These are phyloP conservation scores for Plectrocnemia conspersa DNA, from an alignment of 1,140 invertebrate genomes.

Conservation along the genomic window DNA sequence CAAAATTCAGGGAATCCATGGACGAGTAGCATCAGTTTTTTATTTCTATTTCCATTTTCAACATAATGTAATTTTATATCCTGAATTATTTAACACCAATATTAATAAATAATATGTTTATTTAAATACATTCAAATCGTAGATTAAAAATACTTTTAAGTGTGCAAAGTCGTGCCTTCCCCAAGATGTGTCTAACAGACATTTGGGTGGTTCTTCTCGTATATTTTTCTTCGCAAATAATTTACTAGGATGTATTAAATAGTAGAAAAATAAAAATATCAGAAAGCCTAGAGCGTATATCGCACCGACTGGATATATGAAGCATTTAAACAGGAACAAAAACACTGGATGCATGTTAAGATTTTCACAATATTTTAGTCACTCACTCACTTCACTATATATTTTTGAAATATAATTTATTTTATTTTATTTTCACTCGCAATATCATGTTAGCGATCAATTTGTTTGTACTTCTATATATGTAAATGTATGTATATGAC, in stretches of 20 bases:
- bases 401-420: no score
- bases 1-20: constrained; percentile 80
- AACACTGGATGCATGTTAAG: constrained; percentile 26
- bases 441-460: no score
- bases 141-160: constrained; percentile 57
- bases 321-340: constrained; percentile 26
- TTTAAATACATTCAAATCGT: constrained; percentile 1
- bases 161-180: constrained; percentile 63
- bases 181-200: constrained; percentile 54
- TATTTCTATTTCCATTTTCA: constrained; percentile 56
- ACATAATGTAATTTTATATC: constrained; percentile 75
- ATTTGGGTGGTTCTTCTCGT: constrained; percentile 58
- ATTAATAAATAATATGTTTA: neutral
- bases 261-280: constrained; percentile 24
- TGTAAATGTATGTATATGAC: neutral
- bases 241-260: constrained; percentile 14
- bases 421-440: no score
- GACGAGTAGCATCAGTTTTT: constrained; percentile 62
- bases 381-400: no score
- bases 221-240: constrained; percentile 24
- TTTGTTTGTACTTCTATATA: no score
- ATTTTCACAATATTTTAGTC: no score
- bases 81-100: constrained; percentile 46
- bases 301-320: constrained; percentile 26
- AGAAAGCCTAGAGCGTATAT: constrained; percentile 31